These are phyloP conservation scores for Spatulosminthurus flaviceps DNA, from an alignment of 2,888 invertebrate species.

Conservation along the genomic window DNA sequence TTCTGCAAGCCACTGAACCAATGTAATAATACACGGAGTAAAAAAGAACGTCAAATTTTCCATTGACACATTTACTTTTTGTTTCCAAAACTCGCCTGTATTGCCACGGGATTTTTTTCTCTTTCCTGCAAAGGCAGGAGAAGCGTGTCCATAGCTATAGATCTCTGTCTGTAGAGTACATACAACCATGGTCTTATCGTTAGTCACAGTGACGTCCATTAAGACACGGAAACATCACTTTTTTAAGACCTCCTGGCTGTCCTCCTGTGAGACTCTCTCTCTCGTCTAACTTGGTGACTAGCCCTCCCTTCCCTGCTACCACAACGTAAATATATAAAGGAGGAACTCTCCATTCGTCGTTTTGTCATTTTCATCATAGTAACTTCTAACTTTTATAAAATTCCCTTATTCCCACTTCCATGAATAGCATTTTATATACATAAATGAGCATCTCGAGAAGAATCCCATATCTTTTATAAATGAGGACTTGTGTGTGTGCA, in stretches of 20 bases:
- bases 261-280: not conserved
- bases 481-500: not conserved
- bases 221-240: constrained; percentile 14
- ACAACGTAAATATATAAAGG: not conserved
- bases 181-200: no score
- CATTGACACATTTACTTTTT: constrained; percentile 29
- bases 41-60: constrained; percentile 26
- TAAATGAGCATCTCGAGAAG: not conserved
- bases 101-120: no score
- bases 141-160: no score
- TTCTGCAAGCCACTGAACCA: no score
- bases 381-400: not conserved
- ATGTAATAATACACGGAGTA: not conserved
- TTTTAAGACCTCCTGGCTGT: constrained; percentile 18
- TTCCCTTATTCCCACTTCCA: not conserved
- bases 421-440: not conserved
- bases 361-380: constrained; percentile 19
- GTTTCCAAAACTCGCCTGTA: not conserved
- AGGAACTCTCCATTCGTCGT: not conserved
- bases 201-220: not conserved
- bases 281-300: not conserved
- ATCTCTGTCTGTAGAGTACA: no score
- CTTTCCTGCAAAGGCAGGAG: no score
- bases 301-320: no score
- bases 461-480: not conserved